A percentile compares a stretch with the other conserved stretches of the same genome.
phyloP scores from a whole-genome alignment of 2,113 vertebrate genomes.

The Tyto alba region DNA sequence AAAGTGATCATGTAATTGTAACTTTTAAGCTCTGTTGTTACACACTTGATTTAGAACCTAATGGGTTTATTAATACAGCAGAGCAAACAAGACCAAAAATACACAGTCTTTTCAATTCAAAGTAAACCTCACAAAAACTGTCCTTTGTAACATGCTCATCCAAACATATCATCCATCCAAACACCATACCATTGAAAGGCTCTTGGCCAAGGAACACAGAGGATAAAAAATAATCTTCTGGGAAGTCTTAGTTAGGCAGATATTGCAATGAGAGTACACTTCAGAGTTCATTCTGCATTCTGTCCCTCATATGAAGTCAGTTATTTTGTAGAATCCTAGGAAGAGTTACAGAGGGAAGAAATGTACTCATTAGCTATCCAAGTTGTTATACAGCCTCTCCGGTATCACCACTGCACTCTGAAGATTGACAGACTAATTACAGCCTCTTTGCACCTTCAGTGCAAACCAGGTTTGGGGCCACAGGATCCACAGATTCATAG shows the following conservation, averaged over 20 bases:
- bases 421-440: background rate
- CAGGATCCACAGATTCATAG: background rate
- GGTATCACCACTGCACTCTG: background rate
- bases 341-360: background rate
- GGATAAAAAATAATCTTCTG: background rate
- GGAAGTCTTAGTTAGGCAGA: background rate
- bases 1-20: background rate
- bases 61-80: background rate
- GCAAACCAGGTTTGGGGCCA: background rate
- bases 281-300: background rate
- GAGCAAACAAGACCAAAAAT: background rate
- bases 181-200: background rate
- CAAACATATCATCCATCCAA: background rate
- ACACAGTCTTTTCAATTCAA: background rate
- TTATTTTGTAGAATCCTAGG: background rate
- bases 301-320: background rate
- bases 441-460: background rate
- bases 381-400: background rate
- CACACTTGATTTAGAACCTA: conserved; percentile 5
- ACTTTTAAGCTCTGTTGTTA: background rate
- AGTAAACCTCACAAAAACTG: background rate
- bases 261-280: background rate
- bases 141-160: background rate
- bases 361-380: background rate
- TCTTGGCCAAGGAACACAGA: background rate